phyloP scores from a whole-genome alignment of 2,797 vertebrate genomes.

The Poliocrania exsul region DNA sequence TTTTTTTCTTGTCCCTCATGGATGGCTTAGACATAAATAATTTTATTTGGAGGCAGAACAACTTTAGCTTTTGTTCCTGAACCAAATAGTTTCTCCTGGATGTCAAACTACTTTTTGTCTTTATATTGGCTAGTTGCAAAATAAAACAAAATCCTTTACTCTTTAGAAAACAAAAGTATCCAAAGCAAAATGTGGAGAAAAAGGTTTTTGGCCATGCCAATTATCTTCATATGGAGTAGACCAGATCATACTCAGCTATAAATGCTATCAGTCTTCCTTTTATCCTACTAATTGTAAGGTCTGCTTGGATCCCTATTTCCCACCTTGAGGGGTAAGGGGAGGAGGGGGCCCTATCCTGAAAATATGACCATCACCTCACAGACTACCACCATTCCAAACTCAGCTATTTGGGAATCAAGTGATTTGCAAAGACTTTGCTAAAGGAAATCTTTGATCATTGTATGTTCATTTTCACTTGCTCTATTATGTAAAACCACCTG shows the following conservation, averaged over 20 bases:
- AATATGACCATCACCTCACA: neutral
- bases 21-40: neutral
- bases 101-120: neutral
- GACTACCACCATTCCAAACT: neutral
- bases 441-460: neutral
- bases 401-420: neutral
- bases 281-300: neutral
- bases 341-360: neutral
- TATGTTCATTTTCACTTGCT: neutral
- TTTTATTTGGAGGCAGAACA: neutral
- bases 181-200: neutral
- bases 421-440: neutral
- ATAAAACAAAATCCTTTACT: neutral
- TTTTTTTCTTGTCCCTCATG: neutral
- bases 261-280: neutral
- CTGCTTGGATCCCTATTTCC: neutral
- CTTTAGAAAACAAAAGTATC: neutral
- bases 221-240: neutral
- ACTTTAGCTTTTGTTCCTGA: neutral
- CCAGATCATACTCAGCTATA: neutral
- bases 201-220: neutral
- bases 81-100: neutral
- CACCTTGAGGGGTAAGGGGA: neutral
- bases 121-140: neutral
- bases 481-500: neutral